A percentile compares a stretch with the other conserved stretches of the same genome.
phyloP scores from a whole-genome alignment of 2,797 vertebrate species.

The Rhinogobio ventralis region DNA sequence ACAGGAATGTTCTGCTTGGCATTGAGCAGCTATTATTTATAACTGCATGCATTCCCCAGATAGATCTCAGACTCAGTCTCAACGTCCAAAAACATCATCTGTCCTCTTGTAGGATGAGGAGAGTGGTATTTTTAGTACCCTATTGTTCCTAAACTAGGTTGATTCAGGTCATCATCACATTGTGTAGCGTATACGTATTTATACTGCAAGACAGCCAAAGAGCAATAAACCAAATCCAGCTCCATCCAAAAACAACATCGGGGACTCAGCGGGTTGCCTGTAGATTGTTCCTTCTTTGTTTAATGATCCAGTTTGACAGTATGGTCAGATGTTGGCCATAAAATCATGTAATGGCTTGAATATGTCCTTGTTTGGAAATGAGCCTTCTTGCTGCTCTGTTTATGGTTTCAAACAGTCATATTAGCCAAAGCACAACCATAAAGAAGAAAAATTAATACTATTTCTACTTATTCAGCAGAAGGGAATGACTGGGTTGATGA shows the following conservation, averaged over 20 bases:
- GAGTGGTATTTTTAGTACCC: constrained; percentile 16
- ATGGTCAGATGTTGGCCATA: constrained; percentile 12
- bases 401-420: constrained; percentile 8
- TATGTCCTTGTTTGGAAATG: constrained; percentile 53
- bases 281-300: constrained; percentile 17
- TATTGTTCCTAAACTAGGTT: constrained; percentile 34
- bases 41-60: constrained; percentile 45
- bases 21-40: constrained; percentile 52
- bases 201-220: neutral
- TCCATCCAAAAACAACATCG: constrained; percentile 40
- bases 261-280: neutral
- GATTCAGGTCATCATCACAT: constrained; percentile 9
- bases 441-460: neutral
- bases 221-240: constrained; percentile 17
- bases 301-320: constrained; percentile 12
- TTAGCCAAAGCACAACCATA: constrained; percentile 19
- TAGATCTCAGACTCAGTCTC: neutral
- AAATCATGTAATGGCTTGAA: constrained; percentile 43
- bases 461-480: constrained; percentile 6
- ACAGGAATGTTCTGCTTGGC: constrained; percentile 47
- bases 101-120: neutral
- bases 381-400: neutral
- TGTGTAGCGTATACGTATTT: neutral
- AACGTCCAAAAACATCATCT: constrained; percentile 23
- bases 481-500: neutral